Percentiles rank a stretch among this genome's conserved stretches.
These are phyloP conservation scores for Papio anubis DNA, from an alignment of 2,113 vertebrate species.

Conservation along the genomic window DNA sequence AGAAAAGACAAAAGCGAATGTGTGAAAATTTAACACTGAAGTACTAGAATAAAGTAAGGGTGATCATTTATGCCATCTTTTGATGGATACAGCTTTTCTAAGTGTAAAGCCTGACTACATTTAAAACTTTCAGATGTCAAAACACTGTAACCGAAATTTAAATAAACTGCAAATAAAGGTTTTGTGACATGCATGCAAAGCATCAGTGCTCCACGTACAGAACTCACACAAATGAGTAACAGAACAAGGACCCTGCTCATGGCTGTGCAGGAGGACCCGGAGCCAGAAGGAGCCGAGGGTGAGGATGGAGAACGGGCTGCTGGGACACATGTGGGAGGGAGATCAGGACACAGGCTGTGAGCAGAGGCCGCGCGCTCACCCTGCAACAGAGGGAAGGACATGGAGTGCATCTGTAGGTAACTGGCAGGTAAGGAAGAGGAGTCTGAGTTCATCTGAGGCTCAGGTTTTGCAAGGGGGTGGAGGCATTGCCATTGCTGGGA, in stretches of 20 bases:
- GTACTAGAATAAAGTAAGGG: neutral
- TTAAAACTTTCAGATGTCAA: neutral
- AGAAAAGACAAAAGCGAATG: neutral
- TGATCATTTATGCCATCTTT: neutral
- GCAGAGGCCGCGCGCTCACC: neutral
- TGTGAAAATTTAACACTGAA: neutral
- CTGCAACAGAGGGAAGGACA: neutral
- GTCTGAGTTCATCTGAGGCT: neutral
- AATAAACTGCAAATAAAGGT: neutral
- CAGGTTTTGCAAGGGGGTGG: neutral
- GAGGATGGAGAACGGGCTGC: neutral
- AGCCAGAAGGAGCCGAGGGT: neutral
- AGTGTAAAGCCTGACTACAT: neutral
- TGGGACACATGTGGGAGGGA: fast-evolving
- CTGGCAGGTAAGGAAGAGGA: too few relatives aligned
- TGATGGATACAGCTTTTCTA: neutral
- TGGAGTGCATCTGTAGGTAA: neutral
- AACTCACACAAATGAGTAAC: neutral
- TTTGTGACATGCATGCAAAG: neutral
- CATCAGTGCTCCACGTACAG: fast-evolving
- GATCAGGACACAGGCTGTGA: neutral
- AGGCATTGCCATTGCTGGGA: fast-evolving
- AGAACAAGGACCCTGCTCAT: fast-evolving
- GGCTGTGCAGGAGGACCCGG: neutral
- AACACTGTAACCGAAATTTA: neutral